Evolutionary conservation across 2,888 invertebrate genomes (phyloP).

Genomic region (Patella ulyssiponensis): DNA sequence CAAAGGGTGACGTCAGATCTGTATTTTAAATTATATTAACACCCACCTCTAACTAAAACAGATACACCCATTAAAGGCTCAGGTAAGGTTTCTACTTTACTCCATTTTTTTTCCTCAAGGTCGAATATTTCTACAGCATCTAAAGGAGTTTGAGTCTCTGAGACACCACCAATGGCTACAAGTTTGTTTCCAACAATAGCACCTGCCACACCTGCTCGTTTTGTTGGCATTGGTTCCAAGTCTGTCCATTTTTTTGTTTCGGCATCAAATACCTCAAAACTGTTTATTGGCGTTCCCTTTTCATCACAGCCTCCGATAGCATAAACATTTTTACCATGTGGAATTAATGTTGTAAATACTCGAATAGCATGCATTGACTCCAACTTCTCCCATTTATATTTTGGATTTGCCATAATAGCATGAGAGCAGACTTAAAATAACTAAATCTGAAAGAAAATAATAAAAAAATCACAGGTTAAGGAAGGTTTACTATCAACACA

Average conservation of each 20-base stretch:
- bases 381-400: conserved; percentile 53
- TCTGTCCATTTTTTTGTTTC: conserved; percentile 55
- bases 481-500: too few species aligned
- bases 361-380: conserved; percentile 66
- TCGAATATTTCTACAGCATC: conserved; percentile 66
- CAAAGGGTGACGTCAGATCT: too few species aligned
- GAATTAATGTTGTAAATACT: conserved; percentile 64
- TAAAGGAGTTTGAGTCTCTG: conserved; percentile 62
- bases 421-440: too few species aligned
- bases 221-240: conserved; percentile 63
- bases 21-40: too few species aligned
- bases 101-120: conserved; percentile 62
- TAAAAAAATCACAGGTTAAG: too few species aligned
- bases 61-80: conserved; percentile 65
- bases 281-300: conserved; percentile 64
- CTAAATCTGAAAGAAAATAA: too few species aligned
- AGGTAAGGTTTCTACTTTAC: conserved; percentile 49
- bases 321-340: conserved; percentile 58
- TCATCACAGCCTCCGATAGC: conserved; percentile 70
- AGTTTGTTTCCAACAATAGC: conserved; percentile 60
- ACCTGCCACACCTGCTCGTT: conserved; percentile 63
- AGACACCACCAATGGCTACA: conserved; percentile 66
- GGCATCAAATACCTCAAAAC: conserved; percentile 60
- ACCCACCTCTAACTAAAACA: conserved; percentile 58
- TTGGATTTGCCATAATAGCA: conserved; percentile 23